Evolutionary conservation across 1,140 invertebrate species (phyloP), one percentile per base, ranked within the genome.

Genomic region (Lutraria rhynchaena): DNA sequence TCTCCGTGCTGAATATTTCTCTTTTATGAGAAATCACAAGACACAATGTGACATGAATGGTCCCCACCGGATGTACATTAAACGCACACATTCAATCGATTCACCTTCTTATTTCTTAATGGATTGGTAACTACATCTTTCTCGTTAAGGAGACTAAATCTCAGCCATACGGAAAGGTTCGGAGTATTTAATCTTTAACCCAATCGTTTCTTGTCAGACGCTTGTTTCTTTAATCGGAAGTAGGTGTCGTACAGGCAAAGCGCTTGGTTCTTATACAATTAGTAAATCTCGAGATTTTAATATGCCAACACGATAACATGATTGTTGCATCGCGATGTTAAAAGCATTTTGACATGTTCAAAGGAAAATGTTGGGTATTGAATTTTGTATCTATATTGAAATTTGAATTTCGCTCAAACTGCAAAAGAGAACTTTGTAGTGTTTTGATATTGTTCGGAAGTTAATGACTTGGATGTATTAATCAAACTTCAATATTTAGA

Each of bases 1-100:
- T 19, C 63, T 67, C 44, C 46, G 41, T 46, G 63, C 49, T 67
- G 49, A 67, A 71, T 44, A 71, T 55, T 51, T 31, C 33, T 35
- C 29, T 55, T 71, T 71, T 71, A 71, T 24, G 33, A 19, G 69
- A 11, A 37, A 53, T 51, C 49, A 35, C 49, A 35, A 55, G 69
- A 55, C 51, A 19, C 49, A 55, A 37, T 57, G 44, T 71, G 69
- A 71, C 69, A 71, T 35, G 17, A 71, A 71, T 41, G 69, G 51
- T 57, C 69, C 69, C 69, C 69, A 57, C 69, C 69, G 69, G 69
- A 71, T 71, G 69, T 71, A 71, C 69, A 71, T 71, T 71, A 71
- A 71, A 71, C 69, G 69, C 69, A 35, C 49, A 35, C 51, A 31
- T 37, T 57, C 19, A 55, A 71, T 71, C 69, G 69, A 71, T 71